phyloP scores from a whole-genome alignment of 2,888 invertebrate genomes.

The Noctua janthina region DNA sequence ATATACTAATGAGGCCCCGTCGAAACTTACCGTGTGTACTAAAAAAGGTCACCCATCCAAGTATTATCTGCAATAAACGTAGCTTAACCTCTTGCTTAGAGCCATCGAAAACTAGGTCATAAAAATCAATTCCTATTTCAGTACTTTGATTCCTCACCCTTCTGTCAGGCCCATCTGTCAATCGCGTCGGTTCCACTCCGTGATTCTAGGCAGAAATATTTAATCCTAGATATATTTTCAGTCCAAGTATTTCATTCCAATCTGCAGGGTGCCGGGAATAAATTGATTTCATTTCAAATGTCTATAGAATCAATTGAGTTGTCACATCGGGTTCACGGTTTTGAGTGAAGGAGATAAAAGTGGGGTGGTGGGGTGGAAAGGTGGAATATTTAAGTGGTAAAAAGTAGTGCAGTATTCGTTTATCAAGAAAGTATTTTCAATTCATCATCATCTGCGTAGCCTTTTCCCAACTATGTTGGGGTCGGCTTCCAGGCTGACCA shows the following conservation, averaged over 20 bases:
- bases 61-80: too few relatives aligned
- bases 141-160: background rate
- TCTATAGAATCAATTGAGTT: constrained; percentile 59
- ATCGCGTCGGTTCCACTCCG: constrained; percentile 21
- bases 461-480: background rate
- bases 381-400: background rate
- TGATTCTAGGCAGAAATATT: constrained; percentile 49
- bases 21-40: background rate
- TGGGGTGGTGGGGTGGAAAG: background rate
- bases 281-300: constrained; percentile 67
- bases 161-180: constrained; percentile 32
- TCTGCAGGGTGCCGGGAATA: constrained; percentile 52
- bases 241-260: constrained; percentile 59
- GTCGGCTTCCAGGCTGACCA: background rate
- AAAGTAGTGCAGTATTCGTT: background rate
- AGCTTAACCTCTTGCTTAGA: background rate
- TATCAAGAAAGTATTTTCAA: background rate
- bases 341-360: background rate
- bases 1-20: too few relatives aligned
- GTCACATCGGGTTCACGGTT: constrained; percentile 52
- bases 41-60: background rate
- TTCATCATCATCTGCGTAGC: too few relatives aligned
- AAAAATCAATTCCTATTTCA: background rate
- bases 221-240: constrained; percentile 64
- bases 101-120: background rate